Conservation (phyloP, 2,113 vertebrate genomes). For the Pachycephala philippinensis region DNA sequence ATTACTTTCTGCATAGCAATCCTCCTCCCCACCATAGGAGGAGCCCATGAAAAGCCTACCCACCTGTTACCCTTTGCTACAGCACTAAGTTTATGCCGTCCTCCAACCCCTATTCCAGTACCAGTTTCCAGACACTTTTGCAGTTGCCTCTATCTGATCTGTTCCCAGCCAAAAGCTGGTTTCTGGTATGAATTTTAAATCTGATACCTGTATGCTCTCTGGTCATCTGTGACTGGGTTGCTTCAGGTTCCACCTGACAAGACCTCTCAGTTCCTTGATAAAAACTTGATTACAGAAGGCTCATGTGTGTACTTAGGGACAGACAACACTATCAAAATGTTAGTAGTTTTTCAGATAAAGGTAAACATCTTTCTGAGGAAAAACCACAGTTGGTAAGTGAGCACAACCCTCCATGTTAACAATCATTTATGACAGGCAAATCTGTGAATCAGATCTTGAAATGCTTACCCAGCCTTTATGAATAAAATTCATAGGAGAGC, state of each 20-base stretch:
- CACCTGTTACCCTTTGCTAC: not conserved
- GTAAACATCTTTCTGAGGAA: not conserved
- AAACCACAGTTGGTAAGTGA: not conserved
- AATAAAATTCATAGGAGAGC: not conserved
- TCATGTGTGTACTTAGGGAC: not conserved
- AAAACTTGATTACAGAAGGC: not conserved
- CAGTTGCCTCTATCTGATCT: not conserved
- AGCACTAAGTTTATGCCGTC: not conserved
- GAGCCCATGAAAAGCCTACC: not conserved
- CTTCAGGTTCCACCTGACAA: not conserved
- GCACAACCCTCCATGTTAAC: not conserved
- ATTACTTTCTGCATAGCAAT: not conserved
- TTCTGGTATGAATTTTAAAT: not conserved
- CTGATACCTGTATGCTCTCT: not conserved
- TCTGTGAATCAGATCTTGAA: not conserved
- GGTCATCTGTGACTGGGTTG: not conserved
- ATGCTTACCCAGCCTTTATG: not conserved
- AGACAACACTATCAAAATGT: accelerated
- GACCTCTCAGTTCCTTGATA: accelerated
- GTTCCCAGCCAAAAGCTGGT: not conserved
- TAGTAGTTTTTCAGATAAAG: not conserved
- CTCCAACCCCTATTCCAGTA: not conserved
- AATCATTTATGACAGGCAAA: not conserved
- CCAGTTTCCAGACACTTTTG: not conserved
- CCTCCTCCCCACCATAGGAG: not conserved